phyloP scores from a whole-genome alignment of 2,113 vertebrate species.

The Ophthalmolycus amberensis region DNA sequence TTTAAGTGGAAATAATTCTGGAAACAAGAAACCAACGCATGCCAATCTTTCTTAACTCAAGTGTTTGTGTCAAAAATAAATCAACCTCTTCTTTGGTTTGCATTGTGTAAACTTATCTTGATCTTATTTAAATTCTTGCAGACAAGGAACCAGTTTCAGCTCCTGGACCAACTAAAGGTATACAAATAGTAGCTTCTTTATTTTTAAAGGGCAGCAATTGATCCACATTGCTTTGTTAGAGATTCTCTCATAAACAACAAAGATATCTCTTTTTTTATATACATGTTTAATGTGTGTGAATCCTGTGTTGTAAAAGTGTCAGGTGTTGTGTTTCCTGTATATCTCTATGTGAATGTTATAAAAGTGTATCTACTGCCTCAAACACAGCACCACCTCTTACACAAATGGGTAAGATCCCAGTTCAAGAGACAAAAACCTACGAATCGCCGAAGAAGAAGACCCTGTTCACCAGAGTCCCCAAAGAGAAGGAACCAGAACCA shows the following conservation, averaged over 20 bases:
- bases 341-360: conserved; percentile 80
- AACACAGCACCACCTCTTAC: conserved; percentile 78
- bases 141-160: conserved; percentile 85
- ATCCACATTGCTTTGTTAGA: background rate
- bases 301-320: conserved; percentile 27
- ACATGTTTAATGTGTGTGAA: conserved; percentile 28
- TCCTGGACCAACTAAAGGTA: conserved; percentile 95
- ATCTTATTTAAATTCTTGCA: conserved; percentile 72
- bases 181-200: conserved; percentile 17
- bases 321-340: conserved; percentile 55
- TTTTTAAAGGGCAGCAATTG: background rate
- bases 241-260: background rate
- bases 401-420: conserved; percentile 79
- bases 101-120: conserved; percentile 24
- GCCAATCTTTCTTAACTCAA: conserved; percentile 6
- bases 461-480: conserved; percentile 62
- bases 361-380: conserved; percentile 67
- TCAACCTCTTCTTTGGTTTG: conserved; percentile 22
- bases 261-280: background rate
- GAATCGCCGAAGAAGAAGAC: conserved; percentile 74
- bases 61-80: background rate
- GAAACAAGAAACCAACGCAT: background rate
- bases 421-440: conserved; percentile 75
- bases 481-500: conserved; percentile 71
- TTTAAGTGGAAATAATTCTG: background rate